Evolutionary conservation across 1,140 invertebrate species (phyloP), one percentile per base, ranked within the genome.

Genomic region (Andricus grossulariae): DNA sequence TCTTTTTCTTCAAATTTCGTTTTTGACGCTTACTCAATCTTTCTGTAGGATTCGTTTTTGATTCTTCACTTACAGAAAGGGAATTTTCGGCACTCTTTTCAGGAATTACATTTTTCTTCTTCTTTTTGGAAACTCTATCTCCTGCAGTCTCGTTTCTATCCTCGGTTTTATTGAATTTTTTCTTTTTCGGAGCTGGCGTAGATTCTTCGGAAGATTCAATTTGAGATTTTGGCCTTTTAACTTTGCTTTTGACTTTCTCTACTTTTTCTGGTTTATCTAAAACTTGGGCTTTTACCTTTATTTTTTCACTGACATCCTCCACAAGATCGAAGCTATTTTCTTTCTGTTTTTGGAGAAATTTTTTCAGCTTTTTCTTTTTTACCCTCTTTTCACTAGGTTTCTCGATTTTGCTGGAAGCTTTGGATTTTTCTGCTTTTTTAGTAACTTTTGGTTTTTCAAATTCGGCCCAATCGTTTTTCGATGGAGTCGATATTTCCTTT

Each of bases 21-120:
- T 91, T 86, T 73, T 90, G 85, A 6, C 89, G 78, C 80, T 91
- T 90, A 80, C 86, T 85, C 74, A 85, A 72, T 75, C 80, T 82
- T 72, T 66, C 70, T 80, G 54, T 21, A 25, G 54, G 72, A 73
- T 75, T 76, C 74, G 73, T 51, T 21, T 71, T n/a, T 76, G 50
- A 25, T 54, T 57, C 74, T 78, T 54, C 72, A 71, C 54, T 78
- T 60, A 13, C 18, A 16, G 51, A 13, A 16, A n/a, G 21, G 13
- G 50, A 55, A 32, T 60, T 60, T 60, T 60, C 60, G 0, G 10
- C 54, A 4, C 15, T n/a, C 32, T 66, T 66, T 45, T 66, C 60
- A 66, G 15, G 8, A 32, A 8, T 39, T 66, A 32, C 15, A 50
- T 39, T 76, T 50, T 60, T 13, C 45, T 70, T 74, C 60, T 83